phyloP scores from a whole-genome alignment of 2,113 vertebrate genomes.

The Callopanchax toddi region DNA sequence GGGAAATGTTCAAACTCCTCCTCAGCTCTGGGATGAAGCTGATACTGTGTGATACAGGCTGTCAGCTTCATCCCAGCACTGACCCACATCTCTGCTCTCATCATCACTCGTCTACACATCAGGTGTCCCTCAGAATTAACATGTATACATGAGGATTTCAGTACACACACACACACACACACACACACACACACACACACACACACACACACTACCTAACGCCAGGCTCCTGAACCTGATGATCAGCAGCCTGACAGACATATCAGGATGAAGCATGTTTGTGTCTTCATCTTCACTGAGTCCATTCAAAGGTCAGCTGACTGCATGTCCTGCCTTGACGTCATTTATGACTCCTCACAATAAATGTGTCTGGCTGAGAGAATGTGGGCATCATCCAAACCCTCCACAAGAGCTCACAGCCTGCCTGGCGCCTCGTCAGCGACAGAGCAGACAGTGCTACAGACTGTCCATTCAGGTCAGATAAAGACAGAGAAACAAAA shows the following conservation, averaged over 20 bases:
- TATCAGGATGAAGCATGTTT: slow-evolving; percentile 39
- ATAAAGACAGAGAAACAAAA: slow-evolving; percentile 3
- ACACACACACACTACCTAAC: slow-evolving; percentile 9
- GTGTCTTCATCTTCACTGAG: slow-evolving; percentile 30
- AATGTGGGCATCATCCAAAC: slow-evolving; percentile 16
- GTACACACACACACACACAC: too few species aligned
- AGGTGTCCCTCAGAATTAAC: too few species aligned
- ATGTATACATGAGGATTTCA: too few species aligned
- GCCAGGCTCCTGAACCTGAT: slow-evolving; percentile 36
- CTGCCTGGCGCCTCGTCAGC: neutral
- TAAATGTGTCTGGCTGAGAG: slow-evolving; percentile 30
- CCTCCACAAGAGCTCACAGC: slow-evolving; percentile 11
- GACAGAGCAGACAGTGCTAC: neutral
- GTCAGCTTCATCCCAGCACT: slow-evolving; percentile 34
- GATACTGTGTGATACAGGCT: slow-evolving; percentile 32
- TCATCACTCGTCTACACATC: slow-evolving; percentile 25
- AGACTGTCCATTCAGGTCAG: neutral
- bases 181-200: too few species aligned
- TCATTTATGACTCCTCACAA: slow-evolving; percentile 23
- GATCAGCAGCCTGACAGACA: slow-evolving; percentile 27
- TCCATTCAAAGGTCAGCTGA: slow-evolving; percentile 41
- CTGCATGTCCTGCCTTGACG: slow-evolving; percentile 33
- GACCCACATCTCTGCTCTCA: slow-evolving; percentile 57
- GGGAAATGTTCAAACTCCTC: slow-evolving; percentile 12
- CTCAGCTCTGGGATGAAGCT: slow-evolving; percentile 24